Conservation (phyloP, 1,140 invertebrate species). For the Lasioglossum albipes region DNA sequence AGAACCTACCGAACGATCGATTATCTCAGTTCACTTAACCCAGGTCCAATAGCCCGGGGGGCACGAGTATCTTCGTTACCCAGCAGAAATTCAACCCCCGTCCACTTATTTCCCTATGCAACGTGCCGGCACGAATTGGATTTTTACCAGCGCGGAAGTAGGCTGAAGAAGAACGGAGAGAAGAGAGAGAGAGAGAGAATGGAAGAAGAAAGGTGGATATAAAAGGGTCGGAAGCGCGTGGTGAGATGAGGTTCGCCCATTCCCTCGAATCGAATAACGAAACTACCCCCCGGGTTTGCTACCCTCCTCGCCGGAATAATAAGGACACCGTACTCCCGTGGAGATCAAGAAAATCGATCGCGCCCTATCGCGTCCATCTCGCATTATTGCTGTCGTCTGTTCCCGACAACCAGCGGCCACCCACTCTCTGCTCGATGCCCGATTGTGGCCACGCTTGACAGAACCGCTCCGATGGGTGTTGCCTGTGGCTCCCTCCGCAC, state of each 20-base stretch:
- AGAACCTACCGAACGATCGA: not conserved
- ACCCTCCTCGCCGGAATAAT: conserved; percentile 54
- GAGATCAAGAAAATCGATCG: conserved; percentile 64
- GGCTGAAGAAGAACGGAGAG: conserved; percentile 33
- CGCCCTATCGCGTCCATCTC: conserved; percentile 58
- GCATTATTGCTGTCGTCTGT: conserved; percentile 62
- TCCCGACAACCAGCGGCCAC: conserved; percentile 48
- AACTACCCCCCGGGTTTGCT: conserved; percentile 21
- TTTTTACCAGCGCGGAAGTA: conserved; percentile 50
- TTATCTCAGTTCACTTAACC: not conserved
- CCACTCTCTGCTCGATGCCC: conserved; percentile 11
- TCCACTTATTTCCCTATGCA: conserved; percentile 50
- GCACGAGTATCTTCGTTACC: conserved; percentile 27
- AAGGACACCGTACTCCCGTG: conserved; percentile 42
- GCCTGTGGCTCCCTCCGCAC: not conserved
- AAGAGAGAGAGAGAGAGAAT: too few species aligned
- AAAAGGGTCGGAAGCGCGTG: conserved; percentile 11
- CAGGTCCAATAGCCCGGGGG: not conserved
- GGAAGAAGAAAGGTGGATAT: conserved; percentile 4
- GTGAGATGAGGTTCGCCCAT: conserved; percentile 14
- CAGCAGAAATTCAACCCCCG: conserved; percentile 10
- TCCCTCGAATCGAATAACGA: conserved; percentile 58
- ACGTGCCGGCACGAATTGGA: conserved; percentile 49
- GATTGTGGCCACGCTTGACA: conserved; percentile 46
- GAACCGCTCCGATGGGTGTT: conserved; percentile 7